A percentile compares a stretch with the other conserved stretches of the same genome.
phyloP scores from a whole-genome alignment of 2,113 vertebrate species.

The Corydoras sp. region DNA sequence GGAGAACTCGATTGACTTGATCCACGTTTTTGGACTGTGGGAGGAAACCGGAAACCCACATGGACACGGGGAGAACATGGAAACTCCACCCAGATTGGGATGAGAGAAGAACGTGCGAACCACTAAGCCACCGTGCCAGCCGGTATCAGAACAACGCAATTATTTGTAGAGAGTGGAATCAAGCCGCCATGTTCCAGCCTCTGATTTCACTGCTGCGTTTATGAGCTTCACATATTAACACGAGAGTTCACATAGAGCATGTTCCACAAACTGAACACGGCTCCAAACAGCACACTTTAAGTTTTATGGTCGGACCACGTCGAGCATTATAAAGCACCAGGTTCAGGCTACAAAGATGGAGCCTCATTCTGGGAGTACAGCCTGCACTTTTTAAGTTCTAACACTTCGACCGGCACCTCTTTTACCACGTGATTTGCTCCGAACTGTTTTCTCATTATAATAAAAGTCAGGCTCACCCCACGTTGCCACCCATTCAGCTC shows the following conservation, averaged over 20 bases:
- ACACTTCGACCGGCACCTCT: constrained; percentile 19
- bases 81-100: too few relatives aligned
- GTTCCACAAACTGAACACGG: neutral
- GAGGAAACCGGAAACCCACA: too few relatives aligned
- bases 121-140: too few relatives aligned
- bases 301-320: neutral
- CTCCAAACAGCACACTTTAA: constrained; percentile 28
- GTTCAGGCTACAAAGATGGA: constrained; percentile 11
- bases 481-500: constrained; percentile 29
- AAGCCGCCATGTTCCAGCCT: constrained; percentile 43
- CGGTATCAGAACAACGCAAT: neutral
- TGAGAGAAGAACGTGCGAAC: too few relatives aligned
- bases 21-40: too few relatives aligned
- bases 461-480: constrained; percentile 12
- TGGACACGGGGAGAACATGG: too few relatives aligned
- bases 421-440: constrained; percentile 9
- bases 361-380: constrained; percentile 8
- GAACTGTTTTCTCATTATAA: constrained; percentile 13
- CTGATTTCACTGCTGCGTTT: constrained; percentile 60
- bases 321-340: constrained; percentile 20
- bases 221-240: constrained; percentile 63
- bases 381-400: constrained; percentile 3
- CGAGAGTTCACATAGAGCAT: constrained; percentile 38
- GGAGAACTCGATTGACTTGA: too few relatives aligned
- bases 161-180: neutral